Conservation (phyloP, 2,888 invertebrate genomes). For the Acleris literana region DNA sequence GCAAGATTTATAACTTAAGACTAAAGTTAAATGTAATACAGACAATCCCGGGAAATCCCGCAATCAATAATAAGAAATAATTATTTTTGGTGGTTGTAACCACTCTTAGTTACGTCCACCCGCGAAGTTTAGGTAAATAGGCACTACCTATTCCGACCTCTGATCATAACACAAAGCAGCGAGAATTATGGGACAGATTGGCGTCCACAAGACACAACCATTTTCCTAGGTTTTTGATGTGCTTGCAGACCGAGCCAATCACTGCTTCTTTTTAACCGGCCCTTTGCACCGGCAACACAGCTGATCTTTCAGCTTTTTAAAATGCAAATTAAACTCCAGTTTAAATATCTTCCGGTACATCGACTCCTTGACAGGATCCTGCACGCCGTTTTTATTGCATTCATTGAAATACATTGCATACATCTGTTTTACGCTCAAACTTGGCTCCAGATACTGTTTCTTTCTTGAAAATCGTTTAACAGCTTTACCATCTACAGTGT, state of each 20-base stretch:
- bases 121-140: no score
- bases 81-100: no score
- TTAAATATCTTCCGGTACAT: constrained; percentile 79
- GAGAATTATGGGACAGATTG: no score
- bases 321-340: constrained; percentile 71
- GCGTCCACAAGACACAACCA: no score
- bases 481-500: constrained; percentile 64
- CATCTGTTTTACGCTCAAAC: constrained; percentile 71
- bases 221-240: no score
- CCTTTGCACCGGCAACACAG: constrained; percentile 71
- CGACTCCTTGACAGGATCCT: constrained; percentile 65
- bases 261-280: constrained; percentile 63
- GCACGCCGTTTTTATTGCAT: constrained; percentile 57
- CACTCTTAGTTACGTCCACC: no score
- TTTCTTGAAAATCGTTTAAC: constrained; percentile 66
- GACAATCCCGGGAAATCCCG: no score
- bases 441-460: constrained; percentile 65
- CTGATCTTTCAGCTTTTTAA: constrained; percentile 64
- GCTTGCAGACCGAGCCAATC: neutral
- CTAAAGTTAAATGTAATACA: no score
- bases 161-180: no score
- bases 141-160: no score
- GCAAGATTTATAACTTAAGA: no score
- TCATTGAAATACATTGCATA: constrained; percentile 65
- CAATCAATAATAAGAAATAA: no score